phyloP scores from a whole-genome alignment of 2,113 vertebrate genomes.

The Sciurus niger region DNA sequence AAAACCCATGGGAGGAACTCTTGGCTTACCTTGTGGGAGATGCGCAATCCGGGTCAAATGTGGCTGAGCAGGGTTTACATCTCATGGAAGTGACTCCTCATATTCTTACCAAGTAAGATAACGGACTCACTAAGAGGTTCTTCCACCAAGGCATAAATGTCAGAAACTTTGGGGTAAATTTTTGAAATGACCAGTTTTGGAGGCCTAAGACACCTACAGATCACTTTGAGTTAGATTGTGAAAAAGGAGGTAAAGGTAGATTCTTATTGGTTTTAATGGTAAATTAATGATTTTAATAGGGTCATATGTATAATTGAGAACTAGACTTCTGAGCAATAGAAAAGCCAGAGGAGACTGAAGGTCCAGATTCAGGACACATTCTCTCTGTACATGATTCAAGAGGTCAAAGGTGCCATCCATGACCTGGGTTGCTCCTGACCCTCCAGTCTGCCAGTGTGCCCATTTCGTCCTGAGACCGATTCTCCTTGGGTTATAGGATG shows the following conservation, averaged over 20 bases:
- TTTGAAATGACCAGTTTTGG: background rate
- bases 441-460: background rate
- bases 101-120: background rate
- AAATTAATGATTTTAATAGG: background rate
- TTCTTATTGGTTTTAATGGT: background rate
- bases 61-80: background rate
- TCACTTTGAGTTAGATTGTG: background rate
- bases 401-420: background rate
- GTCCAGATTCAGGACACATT: background rate
- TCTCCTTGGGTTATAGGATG: background rate
- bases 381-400: background rate
- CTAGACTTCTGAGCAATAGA: background rate
- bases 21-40: background rate
- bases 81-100: background rate
- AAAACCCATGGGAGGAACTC: background rate
- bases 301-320: background rate
- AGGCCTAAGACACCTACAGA: background rate
- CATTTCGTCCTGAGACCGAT: background rate
- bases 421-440: background rate
- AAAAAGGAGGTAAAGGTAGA: background rate
- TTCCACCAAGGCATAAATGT: background rate
- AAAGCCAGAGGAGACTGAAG: fast-evolving
- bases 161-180: background rate
- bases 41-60: fast-evolving
- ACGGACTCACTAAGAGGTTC: fast-evolving